phyloP scores from a whole-genome alignment of 2,888 invertebrate genomes.

The Coenonympha arcania region DNA sequence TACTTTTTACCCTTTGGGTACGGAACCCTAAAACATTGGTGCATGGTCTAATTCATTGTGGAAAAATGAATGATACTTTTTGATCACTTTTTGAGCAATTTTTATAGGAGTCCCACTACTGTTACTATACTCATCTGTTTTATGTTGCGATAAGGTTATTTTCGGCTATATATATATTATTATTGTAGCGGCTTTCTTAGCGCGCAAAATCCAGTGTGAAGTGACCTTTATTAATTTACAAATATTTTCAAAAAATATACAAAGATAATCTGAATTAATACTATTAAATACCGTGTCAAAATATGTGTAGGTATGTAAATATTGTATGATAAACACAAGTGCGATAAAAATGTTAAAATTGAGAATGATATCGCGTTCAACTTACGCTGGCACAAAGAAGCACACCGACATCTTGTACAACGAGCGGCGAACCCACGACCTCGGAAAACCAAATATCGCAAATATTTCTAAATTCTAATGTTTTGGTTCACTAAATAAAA shows the following conservation, averaged over 20 bases:
- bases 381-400: slow-evolving; percentile 81
- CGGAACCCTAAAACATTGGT: too few species aligned
- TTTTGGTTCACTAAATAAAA: slow-evolving; percentile 42
- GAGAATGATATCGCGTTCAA: slow-evolving; percentile 41
- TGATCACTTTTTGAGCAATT: too few species aligned
- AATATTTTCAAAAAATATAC: neutral
- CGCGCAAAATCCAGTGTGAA: neutral
- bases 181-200: neutral
- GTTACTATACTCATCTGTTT: too few species aligned
- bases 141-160: too few species aligned
- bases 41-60: too few species aligned
- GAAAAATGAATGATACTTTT: too few species aligned
- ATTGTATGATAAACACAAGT: neutral
- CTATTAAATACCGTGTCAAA: too few species aligned
- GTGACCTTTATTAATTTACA: neutral
- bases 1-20: too few species aligned
- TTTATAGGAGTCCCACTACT: too few species aligned
- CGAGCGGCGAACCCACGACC: slow-evolving; percentile 38
- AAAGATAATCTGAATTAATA: too few species aligned
- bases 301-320: too few species aligned
- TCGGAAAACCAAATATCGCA: slow-evolving; percentile 32
- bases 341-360: neutral
- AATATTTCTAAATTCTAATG: slow-evolving; percentile 35
- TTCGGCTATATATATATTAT: too few species aligned
- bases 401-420: slow-evolving; percentile 78